Conservation (phyloP, 2,797 vertebrate species). For the Tenualosa ilisha region DNA sequence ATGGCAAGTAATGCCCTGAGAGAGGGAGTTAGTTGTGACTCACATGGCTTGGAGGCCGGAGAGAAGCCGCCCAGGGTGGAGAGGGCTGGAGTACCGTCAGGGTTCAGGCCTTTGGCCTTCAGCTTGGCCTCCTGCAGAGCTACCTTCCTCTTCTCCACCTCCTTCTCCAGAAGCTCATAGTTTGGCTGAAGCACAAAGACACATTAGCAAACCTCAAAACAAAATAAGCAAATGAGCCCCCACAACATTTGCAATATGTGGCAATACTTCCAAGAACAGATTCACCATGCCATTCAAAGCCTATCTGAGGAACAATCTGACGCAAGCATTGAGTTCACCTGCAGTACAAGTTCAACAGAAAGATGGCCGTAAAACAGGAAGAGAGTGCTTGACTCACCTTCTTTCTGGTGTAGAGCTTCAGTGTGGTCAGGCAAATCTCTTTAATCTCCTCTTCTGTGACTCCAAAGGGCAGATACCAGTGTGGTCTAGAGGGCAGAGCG, state of each 20-base stretch:
- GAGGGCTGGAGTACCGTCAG: constrained; percentile 95
- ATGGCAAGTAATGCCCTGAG: too few species aligned
- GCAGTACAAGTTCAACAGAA: background rate
- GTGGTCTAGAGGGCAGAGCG: constrained; percentile 87
- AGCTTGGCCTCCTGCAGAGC: constrained; percentile 93
- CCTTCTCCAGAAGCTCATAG: constrained; percentile 93
- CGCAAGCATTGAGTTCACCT: background rate
- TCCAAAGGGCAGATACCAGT: constrained; percentile 96
- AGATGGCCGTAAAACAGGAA: background rate
- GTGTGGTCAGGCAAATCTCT: constrained; percentile 93
- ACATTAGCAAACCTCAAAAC: background rate
- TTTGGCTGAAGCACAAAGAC: constrained; percentile 80
- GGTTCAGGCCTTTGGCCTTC: constrained; percentile 97
- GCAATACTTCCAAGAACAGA: background rate
- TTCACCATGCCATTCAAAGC: background rate
- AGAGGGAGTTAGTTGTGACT: constrained; percentile 46
- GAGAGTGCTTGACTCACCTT: constrained; percentile 74
- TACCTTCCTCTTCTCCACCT: constrained; percentile 95
- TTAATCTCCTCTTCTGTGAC: constrained; percentile 95
- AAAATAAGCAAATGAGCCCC: too few species aligned
- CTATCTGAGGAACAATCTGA: background rate
- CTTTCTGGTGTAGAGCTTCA: constrained; percentile 93
- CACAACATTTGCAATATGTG: background rate
- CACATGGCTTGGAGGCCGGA: constrained; percentile 94
- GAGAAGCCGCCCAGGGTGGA: constrained; percentile 93